Evolutionary conservation across 1,140 invertebrate species (phyloP).

Genomic region (Coenobita brevimanus): DNA sequence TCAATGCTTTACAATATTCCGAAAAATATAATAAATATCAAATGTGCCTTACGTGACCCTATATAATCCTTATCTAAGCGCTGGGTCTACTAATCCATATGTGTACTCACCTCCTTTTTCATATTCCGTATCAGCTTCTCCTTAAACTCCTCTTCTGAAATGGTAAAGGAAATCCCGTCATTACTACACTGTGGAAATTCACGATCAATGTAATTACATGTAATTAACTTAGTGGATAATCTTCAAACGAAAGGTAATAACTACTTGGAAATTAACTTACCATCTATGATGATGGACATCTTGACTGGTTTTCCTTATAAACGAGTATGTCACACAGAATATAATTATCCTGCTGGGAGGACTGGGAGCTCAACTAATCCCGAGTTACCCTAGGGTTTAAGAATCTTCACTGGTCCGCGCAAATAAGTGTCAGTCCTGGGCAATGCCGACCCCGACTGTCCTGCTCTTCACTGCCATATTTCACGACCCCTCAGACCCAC

Average conservation of each 20-base stretch:
- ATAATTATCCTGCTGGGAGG: no score
- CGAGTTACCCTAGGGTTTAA: no score
- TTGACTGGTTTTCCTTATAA: not conserved
- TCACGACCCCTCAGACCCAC: not conserved
- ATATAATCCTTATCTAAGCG: no score
- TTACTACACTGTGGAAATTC: not conserved
- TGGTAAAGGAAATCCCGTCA: slow-evolving; percentile 15
- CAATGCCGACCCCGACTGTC: slow-evolving; percentile 2
- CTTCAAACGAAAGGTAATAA: not conserved
- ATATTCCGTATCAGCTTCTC: slow-evolving; percentile 85
- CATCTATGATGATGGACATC: slow-evolving; percentile 55
- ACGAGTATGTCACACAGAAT: not conserved
- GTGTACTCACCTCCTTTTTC: slow-evolving; percentile 82
- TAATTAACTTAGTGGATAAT: not conserved
- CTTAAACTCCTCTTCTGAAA: slow-evolving; percentile 78
- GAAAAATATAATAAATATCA: no score
- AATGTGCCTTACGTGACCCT: no score
- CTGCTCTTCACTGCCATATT: not conserved
- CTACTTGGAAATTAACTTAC: slow-evolving; percentile 10
- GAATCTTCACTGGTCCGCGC: not conserved
- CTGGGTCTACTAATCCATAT: not conserved
- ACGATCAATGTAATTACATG: not conserved
- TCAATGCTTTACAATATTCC: no score
- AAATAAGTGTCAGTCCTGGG: not conserved
- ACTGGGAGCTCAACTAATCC: no score